phyloP scores from a whole-genome alignment of 2,888 invertebrate genomes.

The Isotomurus palustris region DNA sequence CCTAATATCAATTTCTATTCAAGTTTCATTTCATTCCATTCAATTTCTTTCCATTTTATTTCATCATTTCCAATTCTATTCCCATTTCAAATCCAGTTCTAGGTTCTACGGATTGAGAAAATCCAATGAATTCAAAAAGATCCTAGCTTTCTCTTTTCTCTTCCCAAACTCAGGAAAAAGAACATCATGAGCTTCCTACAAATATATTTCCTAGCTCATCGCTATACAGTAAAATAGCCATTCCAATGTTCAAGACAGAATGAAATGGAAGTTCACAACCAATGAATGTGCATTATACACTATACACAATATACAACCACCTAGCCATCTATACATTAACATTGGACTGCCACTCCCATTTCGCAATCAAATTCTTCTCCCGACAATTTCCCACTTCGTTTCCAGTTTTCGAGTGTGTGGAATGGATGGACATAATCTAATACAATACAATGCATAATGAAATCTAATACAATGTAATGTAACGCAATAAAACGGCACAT shows the following conservation, averaged over 20 bases:
- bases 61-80: slow-evolving; percentile 1
- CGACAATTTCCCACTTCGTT: slow-evolving; percentile 23
- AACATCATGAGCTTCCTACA: not conserved
- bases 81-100: not conserved
- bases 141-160: not conserved
- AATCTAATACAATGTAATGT: slow-evolving; percentile 34
- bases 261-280: too few relatives aligned
- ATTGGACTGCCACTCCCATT: not conserved
- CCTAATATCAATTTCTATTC: slow-evolving; percentile 2
- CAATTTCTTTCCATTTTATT: slow-evolving; percentile 3
- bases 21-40: slow-evolving; percentile 3
- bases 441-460: slow-evolving; percentile 35
- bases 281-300: not conserved
- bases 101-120: not conserved
- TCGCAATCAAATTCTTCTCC: slow-evolving; percentile 29
- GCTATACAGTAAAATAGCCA: too few relatives aligned
- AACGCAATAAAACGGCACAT: slow-evolving; percentile 32
- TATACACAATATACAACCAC: not conserved
- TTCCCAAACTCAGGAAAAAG: too few relatives aligned
- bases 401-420: not conserved
- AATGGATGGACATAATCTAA: slow-evolving; percentile 22
- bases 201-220: not conserved
- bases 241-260: too few relatives aligned
- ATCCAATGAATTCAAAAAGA: slow-evolving; percentile 3
- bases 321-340: not conserved